Conservation (phyloP, 2,113 vertebrate genomes). For the Pao palembangensis region DNA sequence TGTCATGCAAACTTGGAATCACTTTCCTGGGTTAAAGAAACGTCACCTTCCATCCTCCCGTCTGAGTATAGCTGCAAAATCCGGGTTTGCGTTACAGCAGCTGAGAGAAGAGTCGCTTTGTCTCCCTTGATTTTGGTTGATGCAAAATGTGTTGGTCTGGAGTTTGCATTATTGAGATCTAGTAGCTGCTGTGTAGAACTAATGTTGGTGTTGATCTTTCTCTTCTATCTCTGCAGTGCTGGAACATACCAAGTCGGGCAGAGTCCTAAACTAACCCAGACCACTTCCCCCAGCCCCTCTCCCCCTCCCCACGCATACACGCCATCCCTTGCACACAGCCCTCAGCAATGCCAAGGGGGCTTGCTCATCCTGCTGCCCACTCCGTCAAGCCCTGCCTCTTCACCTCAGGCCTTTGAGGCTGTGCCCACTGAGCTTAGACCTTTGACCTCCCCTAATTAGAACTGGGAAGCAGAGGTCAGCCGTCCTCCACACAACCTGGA, state of each 20-base stretch:
- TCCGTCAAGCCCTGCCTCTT: slow-evolving; percentile 85
- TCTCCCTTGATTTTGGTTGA: neutral
- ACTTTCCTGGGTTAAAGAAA: no score
- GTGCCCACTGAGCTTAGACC: slow-evolving; percentile 84
- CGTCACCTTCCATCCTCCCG: no score
- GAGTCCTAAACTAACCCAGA: slow-evolving; percentile 67
- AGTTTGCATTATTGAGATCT: neutral
- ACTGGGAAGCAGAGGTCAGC: slow-evolving; percentile 85
- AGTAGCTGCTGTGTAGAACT: neutral
- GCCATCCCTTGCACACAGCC: slow-evolving; percentile 70
- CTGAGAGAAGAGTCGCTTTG: neutral
- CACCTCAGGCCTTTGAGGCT: slow-evolving; percentile 87
- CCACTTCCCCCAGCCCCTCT: slow-evolving; percentile 22
- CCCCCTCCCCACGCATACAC: slow-evolving; percentile 26
- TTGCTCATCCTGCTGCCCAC: slow-evolving; percentile 83
- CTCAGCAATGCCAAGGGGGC: slow-evolving; percentile 93
- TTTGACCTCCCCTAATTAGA: slow-evolving; percentile 74
- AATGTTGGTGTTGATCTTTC: neutral
- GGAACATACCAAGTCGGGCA: slow-evolving; percentile 85
- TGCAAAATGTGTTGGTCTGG: neutral
- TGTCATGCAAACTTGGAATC: no score
- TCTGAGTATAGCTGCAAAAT: no score
- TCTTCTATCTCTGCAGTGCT: slow-evolving; percentile 76
- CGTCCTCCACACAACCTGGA: slow-evolving; percentile 74
- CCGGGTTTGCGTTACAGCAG: no score